phyloP scores from a whole-genome alignment of 1,140 invertebrate genomes.

The Hetaerina americana region DNA sequence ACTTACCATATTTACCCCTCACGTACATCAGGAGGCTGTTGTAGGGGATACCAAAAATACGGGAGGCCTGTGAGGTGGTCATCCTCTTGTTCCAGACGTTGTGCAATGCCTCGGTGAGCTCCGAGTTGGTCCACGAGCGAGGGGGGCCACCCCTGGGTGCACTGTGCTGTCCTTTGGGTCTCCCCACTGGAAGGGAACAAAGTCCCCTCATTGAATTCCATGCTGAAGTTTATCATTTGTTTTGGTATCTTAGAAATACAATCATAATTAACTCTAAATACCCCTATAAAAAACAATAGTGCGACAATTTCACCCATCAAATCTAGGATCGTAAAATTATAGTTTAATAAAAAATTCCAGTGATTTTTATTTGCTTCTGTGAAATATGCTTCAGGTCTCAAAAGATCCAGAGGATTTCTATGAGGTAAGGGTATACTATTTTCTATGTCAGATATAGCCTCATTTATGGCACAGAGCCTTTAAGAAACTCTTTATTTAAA shows the following conservation, averaged over 20 bases:
- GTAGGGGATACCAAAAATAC: conserved; percentile 82
- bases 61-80: conserved; percentile 82
- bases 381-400: too few species aligned
- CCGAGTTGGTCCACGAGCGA: conserved; percentile 78
- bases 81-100: conserved; percentile 89
- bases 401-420: too few species aligned
- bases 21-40: conserved; percentile 86
- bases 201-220: neutral
- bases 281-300: neutral
- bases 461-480: too few species aligned
- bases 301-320: too few species aligned
- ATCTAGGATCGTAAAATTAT: too few species aligned
- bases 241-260: neutral
- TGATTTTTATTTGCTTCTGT: too few species aligned
- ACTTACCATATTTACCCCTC: conserved; percentile 81
- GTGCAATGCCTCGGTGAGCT: conserved; percentile 73
- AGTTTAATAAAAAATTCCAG: too few species aligned
- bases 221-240: neutral
- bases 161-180: conserved; percentile 76
- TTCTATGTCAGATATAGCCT: too few species aligned
- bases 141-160: conserved; percentile 76
- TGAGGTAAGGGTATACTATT: too few species aligned
- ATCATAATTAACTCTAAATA: neutral
- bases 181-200: conserved; percentile 34
- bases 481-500: too few species aligned